Evolutionary conservation across 1,140 invertebrate genomes (phyloP).

Genomic region (Sinella curviseta): DNA sequence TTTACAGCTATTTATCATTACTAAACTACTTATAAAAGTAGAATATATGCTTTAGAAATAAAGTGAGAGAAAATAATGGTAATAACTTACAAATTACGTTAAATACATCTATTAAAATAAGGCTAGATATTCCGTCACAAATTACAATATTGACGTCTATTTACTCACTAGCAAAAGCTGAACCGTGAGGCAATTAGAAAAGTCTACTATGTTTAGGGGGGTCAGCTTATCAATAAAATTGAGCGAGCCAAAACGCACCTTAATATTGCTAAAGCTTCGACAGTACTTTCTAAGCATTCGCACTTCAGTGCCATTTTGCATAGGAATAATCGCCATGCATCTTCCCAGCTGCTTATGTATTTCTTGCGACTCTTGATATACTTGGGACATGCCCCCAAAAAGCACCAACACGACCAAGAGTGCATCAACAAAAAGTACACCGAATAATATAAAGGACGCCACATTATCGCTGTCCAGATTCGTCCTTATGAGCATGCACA

Average conservation of each 20-base stretch:
- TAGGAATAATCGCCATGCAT: background rate
- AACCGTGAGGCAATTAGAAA: background rate
- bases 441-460: background rate
- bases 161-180: background rate
- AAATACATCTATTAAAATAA: no score
- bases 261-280: background rate
- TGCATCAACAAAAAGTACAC: background rate
- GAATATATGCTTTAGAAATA: no score
- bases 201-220: background rate
- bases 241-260: background rate
- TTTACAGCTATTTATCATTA: no score
- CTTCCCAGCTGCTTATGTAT: background rate
- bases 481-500: background rate
- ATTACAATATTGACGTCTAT: no score
- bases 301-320: background rate
- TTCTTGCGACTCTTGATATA: background rate
- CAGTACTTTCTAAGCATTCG: background rate
- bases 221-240: background rate
- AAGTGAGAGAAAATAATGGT: no score
- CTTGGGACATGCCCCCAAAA: background rate
- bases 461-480: background rate
- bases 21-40: no score
- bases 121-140: no score
- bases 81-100: no score
- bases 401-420: background rate